These are phyloP conservation scores for Diogma glabrata DNA, from an alignment of 2,888 invertebrate species.

Conservation along the genomic window DNA sequence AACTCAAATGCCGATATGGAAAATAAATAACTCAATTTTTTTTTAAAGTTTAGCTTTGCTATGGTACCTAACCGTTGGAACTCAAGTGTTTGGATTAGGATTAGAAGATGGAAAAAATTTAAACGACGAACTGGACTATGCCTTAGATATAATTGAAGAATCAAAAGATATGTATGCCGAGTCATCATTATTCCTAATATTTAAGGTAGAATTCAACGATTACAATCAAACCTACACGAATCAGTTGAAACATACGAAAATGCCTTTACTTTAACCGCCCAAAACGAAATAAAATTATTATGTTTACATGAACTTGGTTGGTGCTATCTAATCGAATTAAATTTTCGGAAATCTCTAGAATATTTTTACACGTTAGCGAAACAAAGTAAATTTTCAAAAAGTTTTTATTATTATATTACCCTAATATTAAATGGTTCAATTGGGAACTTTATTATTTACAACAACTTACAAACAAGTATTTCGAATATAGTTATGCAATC, in stretches of 20 bases:
- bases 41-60: slow-evolving; percentile 41
- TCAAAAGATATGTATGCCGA: slow-evolving; percentile 42
- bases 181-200: slow-evolving; percentile 55
- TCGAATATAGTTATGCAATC: slow-evolving; percentile 24
- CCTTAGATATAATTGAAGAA: slow-evolving; percentile 41
- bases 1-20: too few relatives aligned
- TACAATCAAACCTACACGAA: slow-evolving; percentile 46
- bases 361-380: slow-evolving; percentile 35
- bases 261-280: slow-evolving; percentile 46
- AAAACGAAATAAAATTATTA: slow-evolving; percentile 49
- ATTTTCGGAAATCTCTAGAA: slow-evolving; percentile 41
- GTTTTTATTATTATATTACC: slow-evolving; percentile 51
- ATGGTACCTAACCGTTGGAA: slow-evolving; percentile 58
- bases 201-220: slow-evolving; percentile 47
- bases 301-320: slow-evolving; percentile 42
- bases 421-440: slow-evolving; percentile 34
- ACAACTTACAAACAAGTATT: slow-evolving; percentile 26
- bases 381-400: slow-evolving; percentile 43
- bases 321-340: slow-evolving; percentile 50
- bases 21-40: not conserved
- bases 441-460: slow-evolving; percentile 22
- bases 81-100: slow-evolving; percentile 53
- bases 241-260: slow-evolving; percentile 46
- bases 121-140: slow-evolving; percentile 44
- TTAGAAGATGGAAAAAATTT: slow-evolving; percentile 46